Evolutionary conservation across 2,888 invertebrate species (phyloP), one percentile per base, ranked within the genome.

Genomic region (Dione vanillae): DNA sequence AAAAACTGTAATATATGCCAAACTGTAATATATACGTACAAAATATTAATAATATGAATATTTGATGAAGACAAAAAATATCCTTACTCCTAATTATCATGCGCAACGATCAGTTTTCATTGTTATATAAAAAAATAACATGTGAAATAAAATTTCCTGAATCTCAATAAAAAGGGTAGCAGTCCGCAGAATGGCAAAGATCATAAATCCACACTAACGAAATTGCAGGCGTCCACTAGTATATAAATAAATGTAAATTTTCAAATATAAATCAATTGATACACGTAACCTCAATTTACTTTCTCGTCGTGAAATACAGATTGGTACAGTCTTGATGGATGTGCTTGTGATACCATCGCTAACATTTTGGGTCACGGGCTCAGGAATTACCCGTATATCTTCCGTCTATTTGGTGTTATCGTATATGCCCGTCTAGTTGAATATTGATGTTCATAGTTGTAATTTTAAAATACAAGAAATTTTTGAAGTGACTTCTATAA

Each of bases 321-420:
- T 67, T 37, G 65, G n/a, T 51, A 43, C 51, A 59, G 64, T 43
- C 72, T 68, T 73, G 67, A 73, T 73, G 64, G 72, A 73, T 73
- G 64, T 52, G 56, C 47, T 58, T 35, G 67, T 59, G 70, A 65
- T 69, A 56, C 67, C 40, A 70, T 62, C 49, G 62, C 45, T 61
- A 58, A 64, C 66, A 59, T 70, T 70, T 70, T 52, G 59, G 72
- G 67, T 73, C 72, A 66, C 43, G 58, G 58, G 70, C 35, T 61
- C 45, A 45, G 45, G 35, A 14, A 45, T 45, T 27, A 27, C 27
- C 5, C 27, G 27, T 72, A 56, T 64, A 64, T 66, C 49, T 64
- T 58, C 27, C 58, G 16, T 52, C 37, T 54, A 45, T 64, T 69
- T 62, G 10, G 20, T 67, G 62, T 56, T 41, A 58, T 71, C 56